Conservation (phyloP, 2,113 vertebrate species). For the Riparia riparia region DNA sequence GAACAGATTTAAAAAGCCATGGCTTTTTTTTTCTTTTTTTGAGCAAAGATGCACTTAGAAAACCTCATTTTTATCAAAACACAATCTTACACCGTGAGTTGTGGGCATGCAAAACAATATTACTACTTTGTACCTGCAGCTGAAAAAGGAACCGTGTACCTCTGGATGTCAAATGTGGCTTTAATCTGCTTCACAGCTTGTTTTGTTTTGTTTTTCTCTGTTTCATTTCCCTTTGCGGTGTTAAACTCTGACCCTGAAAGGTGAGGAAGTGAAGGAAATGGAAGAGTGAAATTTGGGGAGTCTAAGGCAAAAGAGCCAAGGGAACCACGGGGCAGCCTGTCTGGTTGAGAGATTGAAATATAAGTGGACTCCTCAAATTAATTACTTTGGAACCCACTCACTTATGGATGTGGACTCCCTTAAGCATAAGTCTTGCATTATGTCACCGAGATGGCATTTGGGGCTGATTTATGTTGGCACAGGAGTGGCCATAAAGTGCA, state of each 20-base stretch:
- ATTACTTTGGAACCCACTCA: slow-evolving; percentile 49
- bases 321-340: background rate
- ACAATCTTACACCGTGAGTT: background rate
- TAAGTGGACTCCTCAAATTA: slow-evolving; percentile 53
- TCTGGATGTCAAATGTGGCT: slow-evolving; percentile 14
- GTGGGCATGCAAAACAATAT: background rate
- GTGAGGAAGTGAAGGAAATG: slow-evolving; percentile 64
- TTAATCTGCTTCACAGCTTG: slow-evolving; percentile 43
- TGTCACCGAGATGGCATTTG: slow-evolving; percentile 70
- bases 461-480: slow-evolving; percentile 71
- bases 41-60: background rate
- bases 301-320: background rate
- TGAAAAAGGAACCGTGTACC: background rate
- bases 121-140: background rate
- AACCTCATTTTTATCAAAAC: background rate
- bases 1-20: background rate
- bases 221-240: slow-evolving; percentile 60
- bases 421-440: slow-evolving; percentile 36
- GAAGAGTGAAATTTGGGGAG: slow-evolving; percentile 50
- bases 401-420: slow-evolving; percentile 43
- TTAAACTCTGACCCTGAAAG: slow-evolving; percentile 58
- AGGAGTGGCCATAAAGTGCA: slow-evolving; percentile 55
- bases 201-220: slow-evolving; percentile 55
- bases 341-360: slow-evolving; percentile 45
- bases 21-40: background rate